phyloP scores from a whole-genome alignment of 1,140 invertebrate species.

The Drosophila bocki region DNA sequence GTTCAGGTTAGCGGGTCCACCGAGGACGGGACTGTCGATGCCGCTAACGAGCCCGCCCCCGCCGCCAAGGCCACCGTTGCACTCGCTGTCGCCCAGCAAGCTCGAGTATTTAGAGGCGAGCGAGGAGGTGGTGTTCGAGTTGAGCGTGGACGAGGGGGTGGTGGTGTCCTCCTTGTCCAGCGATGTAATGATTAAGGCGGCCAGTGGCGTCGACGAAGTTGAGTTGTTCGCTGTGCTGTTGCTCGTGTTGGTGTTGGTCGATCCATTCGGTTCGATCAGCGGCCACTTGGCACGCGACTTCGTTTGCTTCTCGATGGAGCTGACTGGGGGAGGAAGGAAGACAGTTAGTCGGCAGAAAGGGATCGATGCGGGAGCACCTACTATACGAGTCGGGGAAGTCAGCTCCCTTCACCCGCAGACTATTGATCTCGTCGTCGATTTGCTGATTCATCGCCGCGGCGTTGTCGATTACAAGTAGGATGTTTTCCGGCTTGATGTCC shows the following conservation, averaged over 20 bases:
- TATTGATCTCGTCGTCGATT: conserved; percentile 94
- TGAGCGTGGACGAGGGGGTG: conserved; percentile 76
- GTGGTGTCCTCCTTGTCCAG: conserved; percentile 77
- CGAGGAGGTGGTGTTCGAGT: conserved; percentile 80
- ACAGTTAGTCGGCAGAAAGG: background rate
- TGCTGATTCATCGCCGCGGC: conserved; percentile 94
- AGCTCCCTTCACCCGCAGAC: conserved; percentile 88
- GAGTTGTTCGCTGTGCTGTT: conserved; percentile 82
- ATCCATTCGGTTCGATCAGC: conserved; percentile 77
- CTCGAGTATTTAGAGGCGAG: conserved; percentile 81
- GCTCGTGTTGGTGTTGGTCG: conserved; percentile 76
- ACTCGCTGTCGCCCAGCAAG: conserved; percentile 78
- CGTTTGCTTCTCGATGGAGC: conserved; percentile 84
- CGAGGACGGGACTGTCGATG: conserved; percentile 62
- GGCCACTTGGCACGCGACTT: conserved; percentile 83
- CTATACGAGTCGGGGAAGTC: conserved; percentile 85
- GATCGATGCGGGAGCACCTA: conserved; percentile 38
- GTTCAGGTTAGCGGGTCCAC: conserved; percentile 67
- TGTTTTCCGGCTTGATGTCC: conserved; percentile 99
- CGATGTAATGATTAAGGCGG: conserved; percentile 75
- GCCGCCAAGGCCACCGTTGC: conserved; percentile 53
- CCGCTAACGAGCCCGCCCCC: conserved; percentile 37
- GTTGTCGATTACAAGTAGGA: conserved; percentile 95
- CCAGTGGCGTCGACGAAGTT: conserved; percentile 75
- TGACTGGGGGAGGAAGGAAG: conserved; percentile 53